Percentiles rank a stretch among this genome's conserved stretches.
phyloP scores from a whole-genome alignment of 2,113 vertebrate species.

The Bos taurus region ARS-UCD2.0 NC_037346.1:55895001-55895500 shows the following conservation, averaged over 20 bases:
- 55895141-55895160: not conserved
- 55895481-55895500: not conserved
- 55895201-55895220: not conserved
- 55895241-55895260: accelerated
- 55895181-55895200: not conserved
- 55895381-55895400: not conserved
- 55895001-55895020: not conserved
- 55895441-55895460: not conserved
- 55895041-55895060: not conserved
- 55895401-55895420: not conserved
- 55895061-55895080: not conserved
- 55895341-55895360: not conserved
- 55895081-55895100: not conserved
- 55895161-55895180: not conserved
- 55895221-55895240: not conserved
- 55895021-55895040: not conserved
- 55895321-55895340: not conserved
- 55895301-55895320: not conserved
- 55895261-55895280: not conserved
- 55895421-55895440: not conserved
- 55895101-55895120: accelerated
- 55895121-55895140: not conserved
- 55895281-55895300: not conserved
- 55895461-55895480: not conserved
- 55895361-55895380: not conserved